Base-by-base conservation (phyloP, 2,888 invertebrate genomes). In the Xestia rhomboidea region DNA sequence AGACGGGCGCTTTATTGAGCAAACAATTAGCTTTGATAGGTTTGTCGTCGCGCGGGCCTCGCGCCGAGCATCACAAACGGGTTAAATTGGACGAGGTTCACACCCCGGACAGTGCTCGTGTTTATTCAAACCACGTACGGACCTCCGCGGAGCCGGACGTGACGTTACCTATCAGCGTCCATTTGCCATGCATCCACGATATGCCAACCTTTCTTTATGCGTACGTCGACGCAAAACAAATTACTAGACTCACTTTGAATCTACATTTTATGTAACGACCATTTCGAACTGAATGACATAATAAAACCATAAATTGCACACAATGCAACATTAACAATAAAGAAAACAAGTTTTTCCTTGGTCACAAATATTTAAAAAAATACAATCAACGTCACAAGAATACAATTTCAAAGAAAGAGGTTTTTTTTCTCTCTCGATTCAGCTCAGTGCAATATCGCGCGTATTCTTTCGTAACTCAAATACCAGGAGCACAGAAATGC, bases 381-480 rank as follows among this genome's bases (percentile, higher is more conserved):
- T 44, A 69, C 57, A 75, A 67, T 60, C 71, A 69, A 74, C 44
- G 73, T 64, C 62, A 51, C 67, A 79, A 70, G 68, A 68, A 75
- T 69, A 77, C 72, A 27, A 70, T 76, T 78, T 63, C 73, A 76
- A 72, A 76, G 60, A 34, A 76, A 57, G 63, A 73, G 2, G 13
- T 67, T 74, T 72, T 76, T 82, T 78, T 80, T 80, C 64, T 83
- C 68, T 74, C 46, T 75, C 73, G 30, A 66, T 88, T 90, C 75
- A 63, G 74, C 34, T 68, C 73, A 63, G 69, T 91, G 89, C 92
- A 93, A 92, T 93, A 92, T 91, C 93, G 92, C 93, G 94, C 94
- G 95, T 95, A 95, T 95, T 96, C 95, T 96, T 96, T 95, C 95
- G 95, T 95, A 95, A 96, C 94, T 92, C 88, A 92, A 94, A 91